Base-by-base conservation (phyloP, 1,140 invertebrate species). In the Ceratitis capitata region DNA sequence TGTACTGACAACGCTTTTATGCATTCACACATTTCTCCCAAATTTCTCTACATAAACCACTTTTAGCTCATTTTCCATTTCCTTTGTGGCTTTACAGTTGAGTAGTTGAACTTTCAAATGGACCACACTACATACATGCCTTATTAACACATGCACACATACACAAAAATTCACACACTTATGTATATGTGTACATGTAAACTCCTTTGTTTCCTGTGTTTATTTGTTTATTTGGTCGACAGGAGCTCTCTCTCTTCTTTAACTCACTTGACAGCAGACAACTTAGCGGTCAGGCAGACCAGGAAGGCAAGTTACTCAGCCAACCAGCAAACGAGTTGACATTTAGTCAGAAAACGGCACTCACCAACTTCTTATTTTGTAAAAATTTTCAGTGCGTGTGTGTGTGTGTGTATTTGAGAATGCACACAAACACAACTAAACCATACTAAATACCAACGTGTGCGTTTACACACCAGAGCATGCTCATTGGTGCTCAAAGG, bases 61-160 rank as follows among this genome's bases (percentile, higher is more conserved):
- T 78, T 78, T 78, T 14, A 45, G 35, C 19, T 78, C 69, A 42
- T 45, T 78, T 78, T 78, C 10, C 69, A 78, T 78, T 78, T 78
- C 69, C 69, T 78, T 78, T 78, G 69, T 78, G 69, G 39, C n/a
- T 35, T 78, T 42, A 78, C 69, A 78, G 69, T 78, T 78, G 69
- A 78, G 69, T 42, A 45, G 69, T 45, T 78, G 69, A 45, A 78
- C 39, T 78, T 47, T 78, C n/a, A 35, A 45, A 45, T 39, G n/a
- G 23, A 42, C 32, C 39, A n/a, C 39, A 45, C 45, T 6, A 7
- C 56, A 26, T 29, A 29, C 5, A 19, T 53, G 14, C n/a, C 14
- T 12, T 42, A 69, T 69, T 39, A 16, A 10, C 58, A 64, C 58
- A 16, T 23, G 16, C 58, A 32, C 29, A 64, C 58, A 14, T 23